Percentiles rank a stretch among this genome's conserved stretches.
Conservation (phyloP, 2,888 invertebrate genomes). For the Coenonympha glycerion region DNA sequence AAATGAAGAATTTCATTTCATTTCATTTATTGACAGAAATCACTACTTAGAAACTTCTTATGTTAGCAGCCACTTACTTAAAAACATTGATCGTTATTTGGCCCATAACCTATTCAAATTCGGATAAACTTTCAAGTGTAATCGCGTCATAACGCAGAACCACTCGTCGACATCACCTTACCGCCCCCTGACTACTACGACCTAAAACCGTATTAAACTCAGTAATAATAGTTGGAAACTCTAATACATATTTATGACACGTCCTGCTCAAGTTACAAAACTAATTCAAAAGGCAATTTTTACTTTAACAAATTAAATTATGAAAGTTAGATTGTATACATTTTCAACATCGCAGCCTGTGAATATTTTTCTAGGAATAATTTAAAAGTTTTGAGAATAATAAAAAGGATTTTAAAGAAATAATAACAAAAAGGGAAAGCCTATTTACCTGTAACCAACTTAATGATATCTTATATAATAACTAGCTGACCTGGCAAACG, state of each 20-base stretch:
- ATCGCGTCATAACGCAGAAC: background rate
- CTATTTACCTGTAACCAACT: background rate
- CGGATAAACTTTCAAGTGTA: no score
- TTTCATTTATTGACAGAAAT: no score
- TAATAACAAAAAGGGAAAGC: background rate
- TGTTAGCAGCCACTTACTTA: no score
- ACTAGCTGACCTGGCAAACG: no score
- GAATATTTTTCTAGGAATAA: no score
- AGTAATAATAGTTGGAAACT: background rate
- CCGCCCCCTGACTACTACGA: background rate
- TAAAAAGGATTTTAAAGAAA: background rate
- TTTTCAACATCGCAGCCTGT: background rate
- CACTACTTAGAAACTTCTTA: no score
- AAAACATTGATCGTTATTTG: no score
- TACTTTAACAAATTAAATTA: conserved; percentile 6
- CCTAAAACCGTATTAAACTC: conserved; percentile 1
- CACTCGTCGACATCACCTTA: background rate
- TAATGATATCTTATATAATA: no score
- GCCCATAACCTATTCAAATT: no score
- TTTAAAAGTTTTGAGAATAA: conserved; percentile 4
- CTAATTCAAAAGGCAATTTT: conserved; percentile 7
- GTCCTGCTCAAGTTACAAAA: background rate
- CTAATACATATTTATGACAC: conserved; percentile 9
- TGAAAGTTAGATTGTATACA: conserved; percentile 4
- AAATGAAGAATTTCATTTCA: no score